Conservation (phyloP, 2,113 vertebrate species). For the Zosterops japonicus region DNA sequence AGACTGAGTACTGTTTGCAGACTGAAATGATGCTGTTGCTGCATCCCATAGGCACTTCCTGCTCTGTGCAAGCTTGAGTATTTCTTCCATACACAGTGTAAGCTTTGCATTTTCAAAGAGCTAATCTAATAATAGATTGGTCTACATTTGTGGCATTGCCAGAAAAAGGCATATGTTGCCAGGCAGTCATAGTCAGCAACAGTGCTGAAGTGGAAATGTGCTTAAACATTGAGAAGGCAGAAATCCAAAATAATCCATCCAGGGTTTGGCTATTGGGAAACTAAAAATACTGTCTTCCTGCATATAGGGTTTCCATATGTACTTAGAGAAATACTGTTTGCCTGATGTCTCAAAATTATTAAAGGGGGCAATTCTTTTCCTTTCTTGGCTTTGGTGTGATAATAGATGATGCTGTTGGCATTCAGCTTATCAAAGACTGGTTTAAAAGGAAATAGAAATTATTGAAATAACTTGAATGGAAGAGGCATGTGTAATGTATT, state of each 20-base stretch:
- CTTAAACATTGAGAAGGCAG: conserved; percentile 8
- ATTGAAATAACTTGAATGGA: not conserved
- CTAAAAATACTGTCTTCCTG: not conserved
- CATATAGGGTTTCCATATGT: not conserved
- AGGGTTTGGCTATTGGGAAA: not conserved
- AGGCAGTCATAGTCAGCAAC: conserved; percentile 49
- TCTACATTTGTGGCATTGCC: conserved; percentile 49
- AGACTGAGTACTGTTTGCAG: not conserved
- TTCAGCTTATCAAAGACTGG: not conserved
- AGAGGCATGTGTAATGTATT: not conserved
- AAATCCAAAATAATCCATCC: conserved; percentile 44
- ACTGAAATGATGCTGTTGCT: not conserved
- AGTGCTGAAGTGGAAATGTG: conserved; percentile 42
- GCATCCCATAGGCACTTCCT: not conserved
- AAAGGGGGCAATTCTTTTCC: not conserved
- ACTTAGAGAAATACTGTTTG: not conserved
- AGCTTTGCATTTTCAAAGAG: not conserved
- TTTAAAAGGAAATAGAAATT: not conserved
- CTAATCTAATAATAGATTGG: conserved; percentile 55
- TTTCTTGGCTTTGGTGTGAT: not conserved
- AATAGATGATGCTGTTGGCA: not conserved
- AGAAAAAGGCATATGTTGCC: conserved; percentile 68
- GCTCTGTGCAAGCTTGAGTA: not conserved
- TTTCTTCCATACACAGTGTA: not conserved
- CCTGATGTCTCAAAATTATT: not conserved